Evolutionary conservation across 2,113 vertebrate species (phyloP).

Genomic region (Ascaphus truei): DNA sequence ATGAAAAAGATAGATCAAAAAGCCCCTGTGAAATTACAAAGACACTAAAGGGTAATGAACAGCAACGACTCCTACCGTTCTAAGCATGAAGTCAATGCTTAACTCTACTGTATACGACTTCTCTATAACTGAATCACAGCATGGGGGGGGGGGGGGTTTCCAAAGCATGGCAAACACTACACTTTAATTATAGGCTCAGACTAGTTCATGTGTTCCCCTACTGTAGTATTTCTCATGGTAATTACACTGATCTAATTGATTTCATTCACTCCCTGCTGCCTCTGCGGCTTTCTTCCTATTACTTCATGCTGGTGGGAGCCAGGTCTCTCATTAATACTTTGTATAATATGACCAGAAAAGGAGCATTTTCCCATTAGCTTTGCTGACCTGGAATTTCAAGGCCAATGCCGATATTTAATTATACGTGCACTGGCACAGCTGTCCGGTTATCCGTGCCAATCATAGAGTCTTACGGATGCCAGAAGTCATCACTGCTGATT

Average conservation of each 20-base stretch:
- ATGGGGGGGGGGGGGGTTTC: conserved; percentile 34
- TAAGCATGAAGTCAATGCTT: conserved; percentile 44
- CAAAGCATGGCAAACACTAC: conserved; percentile 47
- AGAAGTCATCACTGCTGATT: too few species aligned
- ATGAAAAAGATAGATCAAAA: too few species aligned
- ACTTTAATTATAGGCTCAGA: conserved; percentile 49
- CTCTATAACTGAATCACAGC: not conserved
- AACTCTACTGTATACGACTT: conserved; percentile 3
- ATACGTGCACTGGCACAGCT: too few species aligned
- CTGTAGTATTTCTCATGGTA: conserved; percentile 51
- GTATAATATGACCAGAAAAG: conserved; percentile 21
- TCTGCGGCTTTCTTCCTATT: conserved; percentile 49
- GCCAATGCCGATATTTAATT: not conserved
- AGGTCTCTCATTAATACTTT: conserved; percentile 29
- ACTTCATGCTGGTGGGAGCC: conserved; percentile 57
- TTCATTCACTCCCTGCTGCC: conserved; percentile 50
- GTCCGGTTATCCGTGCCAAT: too few species aligned
- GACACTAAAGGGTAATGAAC: conserved; percentile 51
- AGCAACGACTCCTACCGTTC: conserved; percentile 55
- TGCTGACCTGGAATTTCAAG: not conserved
- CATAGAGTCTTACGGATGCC: too few species aligned
- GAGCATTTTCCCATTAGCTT: not conserved
- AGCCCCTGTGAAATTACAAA: conserved; percentile 52
- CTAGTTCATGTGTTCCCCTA: conserved; percentile 48
- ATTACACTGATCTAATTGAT: conserved; percentile 59